Evolutionary conservation across 2,113 vertebrate genomes (phyloP).

Genomic region (Hiodon alosoides): DNA sequence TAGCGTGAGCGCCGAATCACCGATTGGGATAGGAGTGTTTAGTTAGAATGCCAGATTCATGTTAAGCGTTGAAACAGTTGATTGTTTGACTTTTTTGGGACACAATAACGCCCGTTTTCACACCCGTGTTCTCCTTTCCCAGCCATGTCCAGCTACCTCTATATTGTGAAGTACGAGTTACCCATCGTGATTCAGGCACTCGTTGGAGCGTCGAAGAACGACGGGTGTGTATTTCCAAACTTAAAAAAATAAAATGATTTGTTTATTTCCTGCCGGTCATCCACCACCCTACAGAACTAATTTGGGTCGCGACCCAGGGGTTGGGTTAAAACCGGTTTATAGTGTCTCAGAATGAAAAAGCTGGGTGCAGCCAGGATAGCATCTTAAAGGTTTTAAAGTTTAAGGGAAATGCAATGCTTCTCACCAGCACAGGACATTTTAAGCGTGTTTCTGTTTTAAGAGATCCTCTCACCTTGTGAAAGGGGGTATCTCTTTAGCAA

Average conservation of each 20-base stretch:
- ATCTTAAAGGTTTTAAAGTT: too few species aligned
- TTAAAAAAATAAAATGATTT: too few species aligned
- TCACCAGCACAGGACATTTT: too few species aligned
- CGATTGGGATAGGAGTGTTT: not conserved
- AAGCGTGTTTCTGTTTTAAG: too few species aligned
- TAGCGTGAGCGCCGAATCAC: slow-evolving; percentile 54
- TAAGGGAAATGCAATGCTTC: too few species aligned
- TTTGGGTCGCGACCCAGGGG: too few species aligned
- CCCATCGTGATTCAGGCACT: slow-evolving; percentile 89
- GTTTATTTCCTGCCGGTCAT: slow-evolving; percentile 8
- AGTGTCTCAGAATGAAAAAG: too few species aligned
- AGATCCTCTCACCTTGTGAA: too few species aligned
- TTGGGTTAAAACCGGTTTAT: too few species aligned
- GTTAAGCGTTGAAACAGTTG: not conserved
- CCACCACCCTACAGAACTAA: not conserved
- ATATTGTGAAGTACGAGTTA: slow-evolving; percentile 96
- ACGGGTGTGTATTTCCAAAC: slow-evolving; percentile 56
- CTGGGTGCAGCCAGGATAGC: too few species aligned
- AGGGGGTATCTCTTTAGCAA: too few species aligned
- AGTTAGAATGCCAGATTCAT: not conserved
- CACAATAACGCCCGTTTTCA: not conserved
- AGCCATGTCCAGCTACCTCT: slow-evolving; percentile 99
- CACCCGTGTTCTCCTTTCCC: slow-evolving; percentile 56
- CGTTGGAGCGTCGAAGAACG: slow-evolving; percentile 62
- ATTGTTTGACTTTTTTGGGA: not conserved